Evolutionary conservation across 2,888 invertebrate species (phyloP).

Genomic region (Theodoxus fluviatilis): DNA sequence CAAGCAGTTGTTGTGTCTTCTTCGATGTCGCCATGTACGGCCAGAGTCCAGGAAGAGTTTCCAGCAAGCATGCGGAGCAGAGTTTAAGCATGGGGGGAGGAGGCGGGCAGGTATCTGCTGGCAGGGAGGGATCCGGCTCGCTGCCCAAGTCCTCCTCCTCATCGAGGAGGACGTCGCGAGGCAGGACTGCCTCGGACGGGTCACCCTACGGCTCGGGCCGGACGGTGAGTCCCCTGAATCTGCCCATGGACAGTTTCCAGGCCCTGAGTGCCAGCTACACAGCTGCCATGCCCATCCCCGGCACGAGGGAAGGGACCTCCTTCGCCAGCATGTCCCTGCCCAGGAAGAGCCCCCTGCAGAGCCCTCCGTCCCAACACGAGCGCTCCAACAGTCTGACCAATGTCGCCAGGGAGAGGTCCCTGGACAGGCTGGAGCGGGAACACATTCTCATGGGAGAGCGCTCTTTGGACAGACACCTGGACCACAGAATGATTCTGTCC

Average conservation of each 20-base stretch:
- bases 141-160: too few relatives aligned
- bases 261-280: slow-evolving; percentile 43
- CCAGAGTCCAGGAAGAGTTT: too few relatives aligned
- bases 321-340: slow-evolving; percentile 33
- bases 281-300: too few relatives aligned
- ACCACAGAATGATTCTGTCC: slow-evolving; percentile 36
- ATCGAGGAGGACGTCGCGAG: too few relatives aligned
- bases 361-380: slow-evolving; percentile 31
- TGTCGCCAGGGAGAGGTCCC: slow-evolving; percentile 59
- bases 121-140: too few relatives aligned
- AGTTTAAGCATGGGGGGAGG: too few relatives aligned
- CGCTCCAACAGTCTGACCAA: slow-evolving; percentile 48
- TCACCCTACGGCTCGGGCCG: slow-evolving; percentile 35
- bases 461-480: slow-evolving; percentile 60
- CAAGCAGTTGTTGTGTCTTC: too few relatives aligned
- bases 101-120: too few relatives aligned
- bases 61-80: too few relatives aligned
- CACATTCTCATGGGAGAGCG: slow-evolving; percentile 52
- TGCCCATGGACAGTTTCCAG: slow-evolving; percentile 52
- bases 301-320: slow-evolving; percentile 33
- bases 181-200: slow-evolving; percentile 37
- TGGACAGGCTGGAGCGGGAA: slow-evolving; percentile 43
- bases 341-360: slow-evolving; percentile 33
- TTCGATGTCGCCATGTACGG: too few relatives aligned
- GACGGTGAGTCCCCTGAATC: slow-evolving; percentile 52